Evolutionary conservation across 2,797 vertebrate genomes (phyloP).

Genomic region (Argentina silus): DNA sequence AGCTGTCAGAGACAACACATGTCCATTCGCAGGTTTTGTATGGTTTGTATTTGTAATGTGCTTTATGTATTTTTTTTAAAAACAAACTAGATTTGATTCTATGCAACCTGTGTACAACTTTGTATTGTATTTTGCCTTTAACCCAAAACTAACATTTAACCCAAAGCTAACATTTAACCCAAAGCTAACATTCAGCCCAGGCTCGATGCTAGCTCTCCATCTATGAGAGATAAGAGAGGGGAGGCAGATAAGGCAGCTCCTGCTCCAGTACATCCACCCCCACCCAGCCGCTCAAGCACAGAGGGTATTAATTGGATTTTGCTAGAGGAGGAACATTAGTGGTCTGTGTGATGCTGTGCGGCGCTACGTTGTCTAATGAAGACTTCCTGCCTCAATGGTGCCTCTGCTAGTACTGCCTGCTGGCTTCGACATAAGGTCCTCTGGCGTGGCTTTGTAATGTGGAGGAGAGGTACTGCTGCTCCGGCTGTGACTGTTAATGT

Average conservation of each 20-base stretch:
- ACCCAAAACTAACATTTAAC: too few relatives aligned
- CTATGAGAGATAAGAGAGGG: not conserved
- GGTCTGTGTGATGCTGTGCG: slow-evolving; percentile 27
- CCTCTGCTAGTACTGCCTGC: slow-evolving; percentile 2
- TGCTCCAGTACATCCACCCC: slow-evolving; percentile 10
- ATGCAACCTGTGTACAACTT: too few relatives aligned
- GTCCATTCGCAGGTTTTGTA: too few relatives aligned
- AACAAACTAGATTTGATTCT: too few relatives aligned
- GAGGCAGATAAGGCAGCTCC: not conserved
- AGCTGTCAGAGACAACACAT: too few relatives aligned
- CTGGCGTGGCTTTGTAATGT: too few relatives aligned
- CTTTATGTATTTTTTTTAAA: too few relatives aligned
- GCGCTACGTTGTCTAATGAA: slow-evolving; percentile 43
- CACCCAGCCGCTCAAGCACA: slow-evolving; percentile 41
- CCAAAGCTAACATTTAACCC: too few relatives aligned
- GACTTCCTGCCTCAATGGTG: slow-evolving; percentile 19
- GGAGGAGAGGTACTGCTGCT: not conserved
- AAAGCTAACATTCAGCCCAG: too few relatives aligned
- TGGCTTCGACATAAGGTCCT: slow-evolving; percentile 1
- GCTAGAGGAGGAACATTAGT: slow-evolving; percentile 9
- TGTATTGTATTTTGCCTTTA: too few relatives aligned
- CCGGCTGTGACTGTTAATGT: not conserved
- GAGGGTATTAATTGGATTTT: slow-evolving; percentile 42
- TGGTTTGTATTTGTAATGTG: too few relatives aligned
- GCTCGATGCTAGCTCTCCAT: too few relatives aligned